Evolutionary conservation across 2,113 vertebrate genomes (phyloP), one percentile per base, ranked within the genome.

Genomic region (Nyctibius bracteatus): DNA sequence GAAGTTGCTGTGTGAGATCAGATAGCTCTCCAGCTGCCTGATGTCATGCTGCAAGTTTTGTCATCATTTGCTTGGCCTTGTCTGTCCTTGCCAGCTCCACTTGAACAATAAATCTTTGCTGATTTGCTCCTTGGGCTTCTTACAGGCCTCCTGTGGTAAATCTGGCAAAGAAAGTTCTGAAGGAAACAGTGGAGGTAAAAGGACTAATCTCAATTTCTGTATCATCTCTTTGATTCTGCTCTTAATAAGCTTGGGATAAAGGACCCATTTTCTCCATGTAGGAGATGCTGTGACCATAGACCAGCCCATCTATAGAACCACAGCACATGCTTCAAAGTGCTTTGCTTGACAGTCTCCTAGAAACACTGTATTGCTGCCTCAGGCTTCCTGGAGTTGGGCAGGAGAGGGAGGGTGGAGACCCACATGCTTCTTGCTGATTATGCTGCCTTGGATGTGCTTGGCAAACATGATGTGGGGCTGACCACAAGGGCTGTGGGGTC

Each of bases 181-280:
- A 95, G 95, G 96, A 91, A 77, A 30, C 94, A 9, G 88, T 81
- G 55, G 96, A 98, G 98, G 98, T 98, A 98, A 97, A 94, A 68
- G n/a, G 43, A 83, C 46, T 81, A 27, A 52, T 94, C 73, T 89
- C 70, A 37, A 30, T 74, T 84, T 66, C 58, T 90, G 23, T 73
- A 62, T 85, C 2, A 0, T 31, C 33, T 82, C 74, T 96, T 91
- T 86, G 74, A 85, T 92, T 84, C 54, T 54, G 58, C 78, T 92
- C 25, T 80, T 91, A 91, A 82, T 91, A 55, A 92, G 88, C n/a
- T 59, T 87, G 74, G 71, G 67, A 95, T 83, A 73, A 95, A 87
- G 37, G 79, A 70, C 68, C 39, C 47, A 5, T 82, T 95, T 84
- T 62, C 27, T 94, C 81, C 37, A 33, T 7, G 1, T 27, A 47